A percentile compares a stretch with the other conserved stretches of the same genome.
These are phyloP conservation scores for Drosophila testacea DNA, from an alignment of 2,888 invertebrate genomes.

Conservation along the genomic window DNA sequence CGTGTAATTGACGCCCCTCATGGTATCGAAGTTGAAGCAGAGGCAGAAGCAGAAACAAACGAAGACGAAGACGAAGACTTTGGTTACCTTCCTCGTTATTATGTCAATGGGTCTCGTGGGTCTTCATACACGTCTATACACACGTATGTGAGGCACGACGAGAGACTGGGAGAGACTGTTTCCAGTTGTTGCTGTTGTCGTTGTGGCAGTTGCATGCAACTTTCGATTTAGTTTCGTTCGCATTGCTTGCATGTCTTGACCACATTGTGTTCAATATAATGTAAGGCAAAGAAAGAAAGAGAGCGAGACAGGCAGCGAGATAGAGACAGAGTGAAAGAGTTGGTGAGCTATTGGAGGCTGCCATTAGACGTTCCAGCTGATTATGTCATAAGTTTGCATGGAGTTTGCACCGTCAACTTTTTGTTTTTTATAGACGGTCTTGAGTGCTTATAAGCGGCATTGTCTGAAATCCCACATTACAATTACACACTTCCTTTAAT, in stretches of 20 bases:
- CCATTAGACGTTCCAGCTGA: constrained; percentile 59
- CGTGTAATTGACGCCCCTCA: constrained; percentile 70
- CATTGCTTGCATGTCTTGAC: constrained; percentile 80
- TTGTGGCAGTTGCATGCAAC: constrained; percentile 68
- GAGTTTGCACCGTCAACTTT: constrained; percentile 41
- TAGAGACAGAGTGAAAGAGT: constrained; percentile 1
- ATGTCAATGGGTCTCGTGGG: constrained; percentile 83
- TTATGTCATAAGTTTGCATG: constrained; percentile 79
- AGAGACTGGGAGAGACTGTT: constrained; percentile 23
- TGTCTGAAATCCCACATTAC: constrained; percentile 62
- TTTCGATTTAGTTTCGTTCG: constrained; percentile 79
- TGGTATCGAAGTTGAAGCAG: constrained; percentile 27
- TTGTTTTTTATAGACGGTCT: constrained; percentile 57
- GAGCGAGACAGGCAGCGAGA: neutral
- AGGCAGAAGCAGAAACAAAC: constrained; percentile 45
- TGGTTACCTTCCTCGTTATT: constrained; percentile 84
- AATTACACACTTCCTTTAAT: constrained; percentile 77
- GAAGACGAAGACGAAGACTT: constrained; percentile 50
- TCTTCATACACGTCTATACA: constrained; percentile 21
- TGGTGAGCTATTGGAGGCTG: constrained; percentile 59
- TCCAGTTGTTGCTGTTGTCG: constrained; percentile 49
- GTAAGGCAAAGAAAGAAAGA: constrained; percentile 21
- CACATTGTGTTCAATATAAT: constrained; percentile 68
- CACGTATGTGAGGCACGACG: constrained; percentile 9
- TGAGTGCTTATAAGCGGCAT: constrained; percentile 55